Percentiles rank a stretch among this genome's conserved stretches.
Evolutionary conservation across 2,797 vertebrate genomes (phyloP).

Genomic region (Trachops cirrhosus): DNA sequence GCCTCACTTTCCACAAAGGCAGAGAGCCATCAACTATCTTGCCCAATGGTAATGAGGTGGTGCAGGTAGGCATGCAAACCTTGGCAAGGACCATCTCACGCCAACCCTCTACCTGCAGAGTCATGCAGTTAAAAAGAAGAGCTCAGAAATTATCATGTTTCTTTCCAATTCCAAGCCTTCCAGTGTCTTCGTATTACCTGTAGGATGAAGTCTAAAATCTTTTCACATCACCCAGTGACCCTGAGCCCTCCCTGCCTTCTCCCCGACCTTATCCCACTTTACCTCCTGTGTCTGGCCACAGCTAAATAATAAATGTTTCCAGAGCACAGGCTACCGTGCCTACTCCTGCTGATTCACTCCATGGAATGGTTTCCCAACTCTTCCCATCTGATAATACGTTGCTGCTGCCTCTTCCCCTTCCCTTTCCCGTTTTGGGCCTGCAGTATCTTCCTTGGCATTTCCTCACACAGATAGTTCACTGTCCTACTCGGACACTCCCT

Average conservation of each 20-base stretch:
- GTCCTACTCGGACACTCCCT: not conserved
- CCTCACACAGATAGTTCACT: not conserved
- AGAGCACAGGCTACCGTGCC: not conserved
- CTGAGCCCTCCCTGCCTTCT: not conserved
- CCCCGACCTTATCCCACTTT: not conserved
- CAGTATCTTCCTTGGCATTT: not conserved
- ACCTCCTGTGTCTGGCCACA: not conserved
- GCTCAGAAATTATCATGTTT: not conserved
- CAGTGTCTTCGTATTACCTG: not conserved
- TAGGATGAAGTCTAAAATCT: not conserved
- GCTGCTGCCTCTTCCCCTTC: no score
- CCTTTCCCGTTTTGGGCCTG: not conserved
- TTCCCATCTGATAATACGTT: rapidly evolving
- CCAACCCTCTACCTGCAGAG: not conserved
- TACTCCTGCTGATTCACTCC: not conserved
- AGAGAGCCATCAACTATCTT: no score
- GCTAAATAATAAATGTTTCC: not conserved
- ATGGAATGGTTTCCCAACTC: rapidly evolving
- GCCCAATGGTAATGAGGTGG: not conserved
- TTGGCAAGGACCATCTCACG: not conserved
- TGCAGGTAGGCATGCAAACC: not conserved
- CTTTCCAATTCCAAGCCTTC: not conserved
- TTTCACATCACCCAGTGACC: not conserved
- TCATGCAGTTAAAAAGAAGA: not conserved
- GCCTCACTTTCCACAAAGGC: not conserved